These are phyloP conservation scores for Girardia tigrina DNA, from an alignment of 2,888 invertebrate species.

Conservation along the genomic window DNA sequence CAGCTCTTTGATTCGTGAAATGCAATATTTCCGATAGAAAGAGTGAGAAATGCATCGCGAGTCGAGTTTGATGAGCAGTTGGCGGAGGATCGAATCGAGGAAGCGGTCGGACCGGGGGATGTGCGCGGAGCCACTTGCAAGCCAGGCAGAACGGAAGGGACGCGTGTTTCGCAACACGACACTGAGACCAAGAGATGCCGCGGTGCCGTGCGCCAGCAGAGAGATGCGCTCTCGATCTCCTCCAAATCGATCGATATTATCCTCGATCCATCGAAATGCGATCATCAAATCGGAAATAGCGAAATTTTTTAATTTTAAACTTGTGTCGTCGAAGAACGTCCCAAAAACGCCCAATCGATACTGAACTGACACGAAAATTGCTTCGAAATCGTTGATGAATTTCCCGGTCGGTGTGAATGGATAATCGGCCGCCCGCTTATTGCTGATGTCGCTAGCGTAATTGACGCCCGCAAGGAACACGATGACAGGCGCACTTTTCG, in stretches of 20 bases:
- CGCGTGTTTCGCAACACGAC: not conserved
- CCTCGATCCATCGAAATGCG: constrained; percentile 29
- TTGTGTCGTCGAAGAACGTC: not conserved
- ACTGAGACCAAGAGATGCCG: not conserved
- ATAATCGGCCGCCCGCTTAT: not conserved
- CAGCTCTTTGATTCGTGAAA: not conserved
- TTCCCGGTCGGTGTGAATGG: not conserved
- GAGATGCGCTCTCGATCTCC: not conserved
- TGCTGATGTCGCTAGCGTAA: not conserved
- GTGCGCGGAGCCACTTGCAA: not conserved
- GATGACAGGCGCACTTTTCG: not conserved
- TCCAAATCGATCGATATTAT: constrained; percentile 29
- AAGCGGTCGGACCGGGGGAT: not conserved
- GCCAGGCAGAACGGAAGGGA: not conserved
- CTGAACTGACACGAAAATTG: not conserved
- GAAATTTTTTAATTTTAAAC: not conserved
- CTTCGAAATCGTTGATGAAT: not conserved
- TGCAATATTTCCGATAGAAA: not conserved
- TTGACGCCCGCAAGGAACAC: not conserved
- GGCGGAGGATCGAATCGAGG: not conserved
- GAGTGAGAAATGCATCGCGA: not conserved
- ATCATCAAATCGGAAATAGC: constrained; percentile 4
- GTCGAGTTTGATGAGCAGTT: not conserved
- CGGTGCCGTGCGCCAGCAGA: not conserved
- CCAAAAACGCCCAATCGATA: constrained; percentile 32